Evolutionary conservation across 2,888 invertebrate genomes (phyloP).

Genomic region (Furcula furcula): DNA sequence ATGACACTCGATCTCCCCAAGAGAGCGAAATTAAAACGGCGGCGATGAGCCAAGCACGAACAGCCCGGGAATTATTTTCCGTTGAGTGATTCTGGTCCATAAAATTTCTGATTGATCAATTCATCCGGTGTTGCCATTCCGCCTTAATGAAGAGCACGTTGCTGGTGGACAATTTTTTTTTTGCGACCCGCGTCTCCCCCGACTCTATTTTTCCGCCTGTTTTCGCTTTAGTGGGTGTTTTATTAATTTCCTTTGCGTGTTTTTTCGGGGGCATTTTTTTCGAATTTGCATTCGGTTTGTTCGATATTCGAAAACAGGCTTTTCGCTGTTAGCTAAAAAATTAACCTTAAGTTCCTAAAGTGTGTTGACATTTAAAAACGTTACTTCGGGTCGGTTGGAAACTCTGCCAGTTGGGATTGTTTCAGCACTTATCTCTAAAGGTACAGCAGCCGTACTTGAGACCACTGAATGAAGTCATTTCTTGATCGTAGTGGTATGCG

Average conservation of each 20-base stretch:
- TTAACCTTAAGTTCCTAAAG: too few relatives aligned
- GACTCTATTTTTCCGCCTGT: constrained; percentile 74
- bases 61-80: constrained; percentile 77
- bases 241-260: constrained; percentile 67
- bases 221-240: constrained; percentile 76
- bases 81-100: constrained; percentile 80
- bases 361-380: too few relatives aligned
- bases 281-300: constrained; percentile 38
- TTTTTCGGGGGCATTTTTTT: constrained; percentile 26
- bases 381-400: too few relatives aligned
- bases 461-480: too few relatives aligned
- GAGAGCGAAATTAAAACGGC: constrained; percentile 79
- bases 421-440: too few relatives aligned
- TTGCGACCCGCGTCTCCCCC: constrained; percentile 38
- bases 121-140: constrained; percentile 75
- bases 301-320: constrained; percentile 62
- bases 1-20: constrained; percentile 80
- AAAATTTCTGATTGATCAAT: constrained; percentile 82
- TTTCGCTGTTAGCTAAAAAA: constrained; percentile 36
- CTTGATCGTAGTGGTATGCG: too few relatives aligned
- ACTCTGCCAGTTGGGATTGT: too few relatives aligned
- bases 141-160: constrained; percentile 76
- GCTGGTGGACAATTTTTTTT: constrained; percentile 63
- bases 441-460: too few relatives aligned
- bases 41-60: constrained; percentile 75